Conservation (phyloP, 2,797 vertebrate species). For the Cetoscarus ocellatus region DNA sequence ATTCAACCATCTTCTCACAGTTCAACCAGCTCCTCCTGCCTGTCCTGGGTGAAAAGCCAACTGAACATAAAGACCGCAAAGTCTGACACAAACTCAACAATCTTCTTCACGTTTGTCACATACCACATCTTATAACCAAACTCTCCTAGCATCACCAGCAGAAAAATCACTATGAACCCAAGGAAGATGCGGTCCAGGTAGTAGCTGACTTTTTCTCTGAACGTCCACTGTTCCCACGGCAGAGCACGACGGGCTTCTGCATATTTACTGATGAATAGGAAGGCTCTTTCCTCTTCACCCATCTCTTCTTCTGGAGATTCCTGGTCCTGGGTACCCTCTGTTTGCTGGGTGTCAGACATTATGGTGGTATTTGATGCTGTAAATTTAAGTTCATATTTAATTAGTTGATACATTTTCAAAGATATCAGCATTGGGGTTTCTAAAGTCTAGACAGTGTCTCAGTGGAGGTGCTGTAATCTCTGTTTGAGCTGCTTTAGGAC, state of each 20-base stretch:
- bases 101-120: slow-evolving; percentile 68
- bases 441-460: too few relatives aligned
- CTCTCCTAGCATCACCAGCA: slow-evolving; percentile 69
- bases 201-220: slow-evolving; percentile 77
- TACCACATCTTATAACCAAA: slow-evolving; percentile 81
- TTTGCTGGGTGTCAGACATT: slow-evolving; percentile 70
- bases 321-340: slow-evolving; percentile 40
- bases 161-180: slow-evolving; percentile 59
- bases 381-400: slow-evolving; percentile 1
- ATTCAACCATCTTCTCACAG: slow-evolving; percentile 58
- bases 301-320: slow-evolving; percentile 67
- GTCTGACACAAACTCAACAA: slow-evolving; percentile 60
- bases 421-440: too few relatives aligned
- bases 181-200: slow-evolving; percentile 82
- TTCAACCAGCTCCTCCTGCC: slow-evolving; percentile 75
- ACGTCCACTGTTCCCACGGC: slow-evolving; percentile 82
- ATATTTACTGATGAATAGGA: slow-evolving; percentile 71
- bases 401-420: too few relatives aligned
- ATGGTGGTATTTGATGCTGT: not conserved
- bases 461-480: not conserved
- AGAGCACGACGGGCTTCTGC: slow-evolving; percentile 54
- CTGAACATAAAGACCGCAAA: slow-evolving; percentile 53
- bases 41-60: slow-evolving; percentile 76
- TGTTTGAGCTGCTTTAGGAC: slow-evolving; percentile 1
- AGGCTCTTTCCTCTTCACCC: slow-evolving; percentile 38